Base-by-base conservation (phyloP, 2,888 invertebrate species). In the Stenodera caucasica region DNA sequence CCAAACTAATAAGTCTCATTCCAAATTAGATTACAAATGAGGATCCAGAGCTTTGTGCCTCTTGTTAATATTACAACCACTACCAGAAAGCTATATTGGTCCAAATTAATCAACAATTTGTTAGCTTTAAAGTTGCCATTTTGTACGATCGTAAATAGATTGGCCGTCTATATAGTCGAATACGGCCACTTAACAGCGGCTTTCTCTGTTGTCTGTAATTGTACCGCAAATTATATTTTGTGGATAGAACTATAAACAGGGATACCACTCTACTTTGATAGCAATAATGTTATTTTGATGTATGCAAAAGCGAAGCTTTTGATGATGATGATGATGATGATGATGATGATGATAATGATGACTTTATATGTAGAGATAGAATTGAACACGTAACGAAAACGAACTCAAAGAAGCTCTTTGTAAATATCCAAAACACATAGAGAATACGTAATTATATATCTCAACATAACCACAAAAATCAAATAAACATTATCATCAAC, bases 1-100 rank as follows among this genome's bases (percentile, higher is more conserved):
- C 75, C 77, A 77, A 80, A 79, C 80, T 80, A 79, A 80, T 80
- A 78, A 80, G 79, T 79, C 79, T 80, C 80, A 78, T 77, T 80
- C 78, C 78, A 79, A 80, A 80, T 80, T 80, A 77, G 80, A 79
- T 80, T 80, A 78, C 77, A 45, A 45, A 45, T 12, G 26, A 65
- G 76, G 74, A 78, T 76, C 78, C 77, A 74, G 76, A 78, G 80
- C 79, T 79, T 78, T 79, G 78, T 79, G 77, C 77, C 77, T 5
- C 2, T 5, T 26, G 75, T 78, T 79, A 80, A 79, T 79, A 76
- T 77, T 68, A 26, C n/a, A n/a, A n/a, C n/a, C n/a, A 74, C 75
- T 72, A 74, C 45, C 74, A 75, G 79, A 79, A 77, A 80, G 79
- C 80, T 72, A 70, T 69, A 21, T 76, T 64, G 59, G 75, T 60